These are phyloP conservation scores for Columba livia DNA, from an alignment of 2,113 vertebrate genomes.

Conservation along the genomic window DNA sequence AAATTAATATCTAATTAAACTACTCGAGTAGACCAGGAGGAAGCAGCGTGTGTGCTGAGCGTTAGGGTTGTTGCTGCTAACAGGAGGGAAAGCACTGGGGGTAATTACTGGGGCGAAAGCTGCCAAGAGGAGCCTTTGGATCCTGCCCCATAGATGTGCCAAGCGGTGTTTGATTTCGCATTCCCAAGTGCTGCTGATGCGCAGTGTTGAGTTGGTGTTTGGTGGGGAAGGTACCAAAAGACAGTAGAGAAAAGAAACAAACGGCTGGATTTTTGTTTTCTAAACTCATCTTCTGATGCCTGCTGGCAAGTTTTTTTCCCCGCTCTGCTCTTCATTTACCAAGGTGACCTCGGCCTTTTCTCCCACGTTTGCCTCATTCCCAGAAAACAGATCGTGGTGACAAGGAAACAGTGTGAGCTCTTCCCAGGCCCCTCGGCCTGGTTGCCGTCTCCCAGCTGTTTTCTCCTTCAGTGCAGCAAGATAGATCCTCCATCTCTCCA, in stretches of 20 bases:
- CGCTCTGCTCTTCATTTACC: neutral
- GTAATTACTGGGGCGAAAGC: neutral
- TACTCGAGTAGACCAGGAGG: neutral
- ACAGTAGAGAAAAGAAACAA: neutral
- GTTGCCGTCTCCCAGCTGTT: neutral
- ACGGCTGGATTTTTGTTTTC: neutral
- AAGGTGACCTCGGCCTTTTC: neutral
- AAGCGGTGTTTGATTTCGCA: neutral
- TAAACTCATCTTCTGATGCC: neutral
- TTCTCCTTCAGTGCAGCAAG: neutral
- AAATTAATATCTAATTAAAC: neutral
- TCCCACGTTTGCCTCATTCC: neutral
- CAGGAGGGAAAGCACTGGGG: neutral
- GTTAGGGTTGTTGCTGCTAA: neutral
- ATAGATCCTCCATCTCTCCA: neutral
- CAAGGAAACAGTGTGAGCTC: neutral
- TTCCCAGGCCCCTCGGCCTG: neutral
- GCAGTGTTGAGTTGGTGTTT: neutral
- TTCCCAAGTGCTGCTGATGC: neutral
- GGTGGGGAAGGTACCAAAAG: neutral
- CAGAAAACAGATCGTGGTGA: neutral
- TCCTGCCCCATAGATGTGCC: neutral
- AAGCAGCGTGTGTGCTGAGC: neutral
- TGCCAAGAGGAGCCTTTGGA: accelerated
- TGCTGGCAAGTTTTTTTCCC: neutral